Percentiles rank a stretch among this genome's conserved stretches.
Evolutionary conservation across 2,113 vertebrate genomes (phyloP).

Genomic region (Brachyhypopomus gauderio): DNA sequence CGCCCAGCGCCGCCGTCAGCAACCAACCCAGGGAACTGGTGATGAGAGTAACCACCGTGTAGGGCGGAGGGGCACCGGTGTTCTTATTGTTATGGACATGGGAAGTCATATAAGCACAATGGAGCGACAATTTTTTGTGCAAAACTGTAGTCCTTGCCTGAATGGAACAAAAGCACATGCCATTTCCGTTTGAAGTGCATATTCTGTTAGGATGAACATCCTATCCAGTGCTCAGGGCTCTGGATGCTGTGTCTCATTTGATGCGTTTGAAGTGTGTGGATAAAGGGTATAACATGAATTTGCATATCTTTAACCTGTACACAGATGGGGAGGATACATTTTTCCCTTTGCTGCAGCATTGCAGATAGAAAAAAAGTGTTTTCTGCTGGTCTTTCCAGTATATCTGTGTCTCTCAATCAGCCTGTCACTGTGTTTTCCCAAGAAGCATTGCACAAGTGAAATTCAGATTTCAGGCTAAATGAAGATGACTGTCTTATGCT

Average conservation of each 20-base stretch:
- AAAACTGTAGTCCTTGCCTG: background rate
- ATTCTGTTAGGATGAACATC: background rate
- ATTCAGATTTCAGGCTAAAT: background rate
- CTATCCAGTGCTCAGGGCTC: background rate
- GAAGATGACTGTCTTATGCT: constrained; percentile 25
- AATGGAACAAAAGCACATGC: constrained; percentile 23
- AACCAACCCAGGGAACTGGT: constrained; percentile 86
- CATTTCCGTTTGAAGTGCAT: background rate
- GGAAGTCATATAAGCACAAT: constrained; percentile 28
- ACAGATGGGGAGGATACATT: background rate
- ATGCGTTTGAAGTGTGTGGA: constrained; percentile 1
- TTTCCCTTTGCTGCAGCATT: background rate
- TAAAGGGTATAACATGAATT: background rate
- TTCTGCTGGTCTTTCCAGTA: constrained; percentile 10
- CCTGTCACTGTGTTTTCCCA: background rate
- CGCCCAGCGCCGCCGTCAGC: constrained; percentile 76
- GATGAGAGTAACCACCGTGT: constrained; percentile 99
- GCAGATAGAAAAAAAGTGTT: background rate
- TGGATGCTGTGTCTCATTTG: background rate
- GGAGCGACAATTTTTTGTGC: background rate
- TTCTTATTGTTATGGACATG: constrained; percentile 67
- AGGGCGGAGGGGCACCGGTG: constrained; percentile 70
- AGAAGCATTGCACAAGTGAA: background rate
- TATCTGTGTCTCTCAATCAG: constrained; percentile 6
- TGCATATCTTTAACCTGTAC: background rate